phyloP scores from a whole-genome alignment of 2,113 vertebrate genomes.

The Felis chaus region DNA sequence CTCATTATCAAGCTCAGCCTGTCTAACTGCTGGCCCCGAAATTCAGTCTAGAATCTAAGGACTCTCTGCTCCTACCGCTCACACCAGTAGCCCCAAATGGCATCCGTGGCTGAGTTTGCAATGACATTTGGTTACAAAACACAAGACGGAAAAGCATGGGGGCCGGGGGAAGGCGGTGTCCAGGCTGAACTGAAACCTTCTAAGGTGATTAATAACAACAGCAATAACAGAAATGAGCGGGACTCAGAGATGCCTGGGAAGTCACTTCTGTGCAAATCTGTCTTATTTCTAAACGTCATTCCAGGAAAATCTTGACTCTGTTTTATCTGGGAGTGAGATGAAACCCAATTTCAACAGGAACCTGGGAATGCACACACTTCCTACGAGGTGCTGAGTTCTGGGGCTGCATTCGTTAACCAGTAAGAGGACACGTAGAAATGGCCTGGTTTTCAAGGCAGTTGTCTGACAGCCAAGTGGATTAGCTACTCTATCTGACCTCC shows the following conservation, averaged over 20 bases:
- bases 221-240: neutral
- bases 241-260: neutral
- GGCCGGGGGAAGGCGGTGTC: neutral
- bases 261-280: neutral
- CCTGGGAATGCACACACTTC: conserved; percentile 39
- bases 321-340: conserved; percentile 49
- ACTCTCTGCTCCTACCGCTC: conserved; percentile 30
- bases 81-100: neutral
- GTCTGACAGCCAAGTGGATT: conserved; percentile 47
- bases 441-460: conserved; percentile 15
- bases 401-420: conserved; percentile 57
- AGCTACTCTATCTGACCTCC: neutral
- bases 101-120: conserved; percentile 33
- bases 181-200: neutral
- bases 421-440: conserved; percentile 52
- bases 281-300: neutral
- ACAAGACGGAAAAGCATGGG: neutral
- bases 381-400: conserved; percentile 40
- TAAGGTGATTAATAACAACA: neutral
- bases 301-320: neutral
- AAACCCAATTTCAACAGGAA: conserved; percentile 39
- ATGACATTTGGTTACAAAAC: conserved; percentile 34
- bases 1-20: conserved; percentile 8
- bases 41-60: conserved; percentile 50
- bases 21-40: conserved; percentile 20